A percentile compares a stretch with the other conserved stretches of the same genome.
These are phyloP conservation scores for Percina caprodes DNA, from an alignment of 2,113 vertebrate genomes.

Conservation along the genomic window DNA sequence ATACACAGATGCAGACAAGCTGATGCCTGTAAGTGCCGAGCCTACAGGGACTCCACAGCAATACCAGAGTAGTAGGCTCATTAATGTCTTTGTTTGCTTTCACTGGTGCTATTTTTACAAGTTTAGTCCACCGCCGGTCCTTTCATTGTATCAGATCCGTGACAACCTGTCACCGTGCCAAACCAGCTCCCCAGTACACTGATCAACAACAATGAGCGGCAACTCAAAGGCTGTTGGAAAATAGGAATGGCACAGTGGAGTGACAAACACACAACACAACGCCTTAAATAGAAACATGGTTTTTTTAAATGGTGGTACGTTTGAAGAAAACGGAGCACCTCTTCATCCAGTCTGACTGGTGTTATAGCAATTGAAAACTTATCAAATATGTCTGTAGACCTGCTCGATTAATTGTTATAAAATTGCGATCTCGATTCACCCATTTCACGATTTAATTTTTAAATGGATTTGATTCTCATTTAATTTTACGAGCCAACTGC, in stretches of 20 bases:
- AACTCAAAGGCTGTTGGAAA: conserved; percentile 51
- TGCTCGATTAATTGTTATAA: no score
- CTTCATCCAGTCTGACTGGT: conserved; percentile 2
- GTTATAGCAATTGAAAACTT: background rate
- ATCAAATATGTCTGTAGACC: no score
- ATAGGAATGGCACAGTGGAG: conserved; percentile 32
- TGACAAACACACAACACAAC: conserved; percentile 30
- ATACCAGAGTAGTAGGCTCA: conserved; percentile 52
- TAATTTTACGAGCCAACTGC: no score
- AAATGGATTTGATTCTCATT: no score
- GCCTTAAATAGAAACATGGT: conserved; percentile 50
- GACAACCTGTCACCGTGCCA: conserved; percentile 64
- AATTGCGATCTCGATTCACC: no score
- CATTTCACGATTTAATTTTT: no score
- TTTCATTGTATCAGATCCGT: conserved; percentile 59
- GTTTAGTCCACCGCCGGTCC: conserved; percentile 54
- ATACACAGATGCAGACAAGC: conserved; percentile 23
- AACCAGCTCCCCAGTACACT: conserved; percentile 18
- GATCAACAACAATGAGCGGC: conserved; percentile 56
- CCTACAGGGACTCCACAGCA: conserved; percentile 69
- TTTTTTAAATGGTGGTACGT: conserved; percentile 18
- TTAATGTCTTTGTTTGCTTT: conserved; percentile 72
- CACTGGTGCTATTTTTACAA: conserved; percentile 74
- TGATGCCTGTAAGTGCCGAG: conserved; percentile 40
- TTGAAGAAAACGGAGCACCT: conserved; percentile 6